phyloP scores from a whole-genome alignment of 2,113 vertebrate genomes.

The Procavia capensis region DNA sequence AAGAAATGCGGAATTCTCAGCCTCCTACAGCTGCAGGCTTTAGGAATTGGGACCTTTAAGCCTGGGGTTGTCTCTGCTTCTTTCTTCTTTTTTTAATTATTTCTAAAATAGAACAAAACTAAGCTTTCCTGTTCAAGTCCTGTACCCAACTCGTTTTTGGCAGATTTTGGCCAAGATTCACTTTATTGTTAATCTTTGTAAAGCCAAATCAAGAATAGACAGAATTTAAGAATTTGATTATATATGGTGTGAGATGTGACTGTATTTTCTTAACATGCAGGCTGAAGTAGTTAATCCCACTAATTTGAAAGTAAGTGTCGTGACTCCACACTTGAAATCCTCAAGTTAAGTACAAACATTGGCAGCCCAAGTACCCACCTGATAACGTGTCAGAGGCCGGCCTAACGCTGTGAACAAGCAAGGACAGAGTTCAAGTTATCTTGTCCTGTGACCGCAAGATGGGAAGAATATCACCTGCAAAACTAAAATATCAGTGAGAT shows the following conservation, averaged over 20 bases:
- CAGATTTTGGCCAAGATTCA: not conserved
- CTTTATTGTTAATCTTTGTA: not conserved
- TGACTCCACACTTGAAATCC: not conserved
- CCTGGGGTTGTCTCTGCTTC: not conserved
- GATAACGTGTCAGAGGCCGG: not conserved
- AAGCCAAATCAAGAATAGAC: not conserved
- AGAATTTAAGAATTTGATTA: not conserved
- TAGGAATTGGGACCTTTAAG: not conserved
- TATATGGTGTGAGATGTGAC: not conserved
- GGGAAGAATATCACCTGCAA: not conserved
- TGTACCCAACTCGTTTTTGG: not conserved
- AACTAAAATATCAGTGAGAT: not conserved
- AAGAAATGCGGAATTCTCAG: not conserved
- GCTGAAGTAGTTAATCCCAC: not conserved
- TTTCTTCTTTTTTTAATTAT: not conserved
- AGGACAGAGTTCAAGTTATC: not conserved
- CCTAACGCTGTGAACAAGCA: not conserved
- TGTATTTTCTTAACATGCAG: not conserved
- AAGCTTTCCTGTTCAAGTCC: not conserved
- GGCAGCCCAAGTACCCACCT: not conserved
- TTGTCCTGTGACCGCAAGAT: not conserved
- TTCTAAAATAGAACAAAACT: not conserved
- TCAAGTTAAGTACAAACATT: not conserved
- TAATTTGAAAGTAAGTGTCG: not conserved
- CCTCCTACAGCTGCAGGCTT: constrained; percentile 1